phyloP scores from a whole-genome alignment of 2,888 invertebrate species.

The Mythimna pallens region DNA sequence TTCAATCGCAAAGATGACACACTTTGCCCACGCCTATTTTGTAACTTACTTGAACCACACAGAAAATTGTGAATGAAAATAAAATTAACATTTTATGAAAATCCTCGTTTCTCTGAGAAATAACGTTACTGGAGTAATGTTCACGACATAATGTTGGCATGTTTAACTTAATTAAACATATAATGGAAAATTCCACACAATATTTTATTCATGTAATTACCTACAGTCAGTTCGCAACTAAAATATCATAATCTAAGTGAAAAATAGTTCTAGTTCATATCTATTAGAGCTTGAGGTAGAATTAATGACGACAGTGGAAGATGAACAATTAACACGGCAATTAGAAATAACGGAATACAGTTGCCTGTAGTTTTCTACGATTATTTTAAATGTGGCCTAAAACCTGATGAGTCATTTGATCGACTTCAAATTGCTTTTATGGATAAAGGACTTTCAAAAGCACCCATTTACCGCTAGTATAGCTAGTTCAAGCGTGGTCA shows the following conservation, averaged over 20 bases:
- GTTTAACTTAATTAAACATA: background rate
- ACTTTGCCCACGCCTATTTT: background rate
- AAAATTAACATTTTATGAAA: constrained; percentile 4
- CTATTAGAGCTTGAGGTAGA: no score
- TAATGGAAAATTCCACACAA: background rate
- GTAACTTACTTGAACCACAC: background rate
- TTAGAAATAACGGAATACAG: no score
- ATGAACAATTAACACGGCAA: no score
- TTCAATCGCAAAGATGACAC: no score
- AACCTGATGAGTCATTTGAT: no score
- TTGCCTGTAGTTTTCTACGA: no score
- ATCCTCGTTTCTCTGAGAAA: background rate
- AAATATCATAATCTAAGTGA: background rate
- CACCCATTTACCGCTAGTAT: no score
- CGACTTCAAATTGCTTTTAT: no score
- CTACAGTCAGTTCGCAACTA: background rate
- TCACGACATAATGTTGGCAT: background rate
- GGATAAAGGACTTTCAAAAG: no score
- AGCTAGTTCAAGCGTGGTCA: no score
- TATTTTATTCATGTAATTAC: background rate
- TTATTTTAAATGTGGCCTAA: no score
- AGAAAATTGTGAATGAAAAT: background rate
- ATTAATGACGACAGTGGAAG: no score
- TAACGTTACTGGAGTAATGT: background rate
- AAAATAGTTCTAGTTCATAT: background rate